A percentile compares a stretch with the other conserved stretches of the same genome.
Evolutionary conservation across 2,113 vertebrate genomes (phyloP).

Genomic region (Laticauda colubrina): DNA sequence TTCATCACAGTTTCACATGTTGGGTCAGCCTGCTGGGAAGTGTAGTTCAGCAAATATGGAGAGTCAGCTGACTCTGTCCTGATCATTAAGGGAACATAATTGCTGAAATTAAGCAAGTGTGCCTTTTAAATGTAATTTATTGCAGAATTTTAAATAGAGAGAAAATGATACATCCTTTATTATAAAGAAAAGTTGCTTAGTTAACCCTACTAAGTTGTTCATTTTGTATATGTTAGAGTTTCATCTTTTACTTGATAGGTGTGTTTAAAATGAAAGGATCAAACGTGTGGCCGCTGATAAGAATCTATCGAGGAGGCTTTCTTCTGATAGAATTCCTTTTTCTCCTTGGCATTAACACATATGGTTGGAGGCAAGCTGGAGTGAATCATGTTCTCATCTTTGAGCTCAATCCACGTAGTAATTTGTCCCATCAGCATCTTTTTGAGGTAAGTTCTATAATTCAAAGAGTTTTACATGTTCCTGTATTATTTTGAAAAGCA

Average conservation of each 20-base stretch:
- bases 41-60: neutral
- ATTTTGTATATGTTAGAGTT: neutral
- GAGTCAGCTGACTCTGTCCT: neutral
- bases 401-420: constrained; percentile 92
- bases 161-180: no score
- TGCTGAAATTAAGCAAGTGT: neutral
- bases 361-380: constrained; percentile 92
- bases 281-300: constrained; percentile 89
- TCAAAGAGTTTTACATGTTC: neutral
- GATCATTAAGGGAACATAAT: neutral
- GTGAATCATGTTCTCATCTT: constrained; percentile 98
- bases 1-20: neutral
- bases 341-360: constrained; percentile 94
- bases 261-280: constrained; percentile 76
- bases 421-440: constrained; percentile 94
- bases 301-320: constrained; percentile 95
- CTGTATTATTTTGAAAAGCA: neutral
- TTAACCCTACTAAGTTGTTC: neutral
- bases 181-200: neutral
- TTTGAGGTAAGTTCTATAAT: constrained; percentile 83
- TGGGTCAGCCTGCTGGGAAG: neutral
- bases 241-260: constrained; percentile 64
- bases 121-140: neutral
- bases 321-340: constrained; percentile 98
- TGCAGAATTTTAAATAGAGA: neutral